A percentile compares a stretch with the other conserved stretches of the same genome.
phyloP scores from a whole-genome alignment of 2,888 invertebrate genomes.

The Trichacis sp. region DNA sequence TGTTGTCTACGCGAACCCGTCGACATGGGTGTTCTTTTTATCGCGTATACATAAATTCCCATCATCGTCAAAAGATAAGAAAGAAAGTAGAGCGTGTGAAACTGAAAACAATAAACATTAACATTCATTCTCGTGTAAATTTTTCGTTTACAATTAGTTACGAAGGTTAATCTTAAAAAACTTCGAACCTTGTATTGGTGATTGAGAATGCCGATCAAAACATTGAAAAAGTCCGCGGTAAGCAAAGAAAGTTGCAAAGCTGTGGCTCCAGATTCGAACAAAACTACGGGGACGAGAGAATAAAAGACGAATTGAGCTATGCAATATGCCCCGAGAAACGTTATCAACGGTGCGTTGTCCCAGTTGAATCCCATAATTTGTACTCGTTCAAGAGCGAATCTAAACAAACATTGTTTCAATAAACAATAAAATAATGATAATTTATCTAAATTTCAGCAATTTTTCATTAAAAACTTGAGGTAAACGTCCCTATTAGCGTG shows the following conservation, averaged over 20 bases:
- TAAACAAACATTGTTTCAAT: conserved; percentile 58
- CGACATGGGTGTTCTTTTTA: conserved; percentile 73
- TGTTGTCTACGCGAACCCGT: conserved; percentile 64
- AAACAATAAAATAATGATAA: no score
- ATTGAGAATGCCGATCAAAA: conserved; percentile 82
- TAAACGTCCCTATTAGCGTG: no score
- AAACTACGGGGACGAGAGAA: conserved; percentile 80
- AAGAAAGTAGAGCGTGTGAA: conserved; percentile 84
- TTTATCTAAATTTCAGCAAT: no score
- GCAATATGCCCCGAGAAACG: conserved; percentile 75
- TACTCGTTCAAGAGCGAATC: conserved; percentile 76
- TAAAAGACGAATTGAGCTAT: conserved; percentile 82
- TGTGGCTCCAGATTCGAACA: conserved; percentile 84
- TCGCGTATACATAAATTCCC: conserved; percentile 78
- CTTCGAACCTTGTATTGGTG: conserved; percentile 84
- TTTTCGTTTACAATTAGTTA: no score
- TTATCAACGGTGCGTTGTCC: conserved; percentile 73
- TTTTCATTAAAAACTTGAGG: no score
- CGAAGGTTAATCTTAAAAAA: no score
- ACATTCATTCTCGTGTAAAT: no score
- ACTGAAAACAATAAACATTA: no score
- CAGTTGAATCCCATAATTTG: conserved; percentile 78
- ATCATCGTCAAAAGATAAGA: conserved; percentile 82
- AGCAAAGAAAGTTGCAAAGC: conserved; percentile 84
- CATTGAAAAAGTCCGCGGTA: conserved; percentile 87